Evolutionary conservation across 2,888 invertebrate genomes (phyloP).

Genomic region (Mactromeris polynyma): DNA sequence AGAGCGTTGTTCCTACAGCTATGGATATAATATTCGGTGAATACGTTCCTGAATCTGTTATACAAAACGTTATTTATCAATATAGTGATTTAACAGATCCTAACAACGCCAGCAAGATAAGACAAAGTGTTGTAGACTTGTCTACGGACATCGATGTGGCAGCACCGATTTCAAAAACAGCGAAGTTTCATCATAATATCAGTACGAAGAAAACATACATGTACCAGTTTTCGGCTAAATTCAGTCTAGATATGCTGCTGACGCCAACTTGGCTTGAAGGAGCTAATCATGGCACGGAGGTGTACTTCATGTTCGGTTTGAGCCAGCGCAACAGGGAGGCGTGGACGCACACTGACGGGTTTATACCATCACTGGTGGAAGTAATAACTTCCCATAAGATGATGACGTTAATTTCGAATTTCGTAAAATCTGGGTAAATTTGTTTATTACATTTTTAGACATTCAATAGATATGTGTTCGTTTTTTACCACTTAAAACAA

Average conservation of each 20-base stretch:
- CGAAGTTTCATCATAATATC: constrained; percentile 41
- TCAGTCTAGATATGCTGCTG: constrained; percentile 6
- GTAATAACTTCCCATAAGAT: constrained; percentile 20
- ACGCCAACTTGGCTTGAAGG: constrained; percentile 61
- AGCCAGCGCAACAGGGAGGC: constrained; percentile 35
- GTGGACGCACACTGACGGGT: constrained; percentile 38
- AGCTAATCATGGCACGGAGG: constrained; percentile 56
- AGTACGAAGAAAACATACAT: constrained; percentile 43
- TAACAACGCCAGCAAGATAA: constrained; percentile 18
- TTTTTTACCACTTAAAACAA: too few species aligned
- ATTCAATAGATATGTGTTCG: too few species aligned
- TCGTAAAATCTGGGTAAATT: constrained; percentile 57
- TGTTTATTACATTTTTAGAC: not conserved
- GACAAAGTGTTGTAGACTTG: constrained; percentile 44
- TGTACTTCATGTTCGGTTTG: constrained; percentile 59
- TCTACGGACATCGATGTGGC: constrained; percentile 60
- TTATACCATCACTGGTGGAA: constrained; percentile 37
- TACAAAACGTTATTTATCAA: constrained; percentile 47
- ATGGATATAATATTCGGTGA: constrained; percentile 44
- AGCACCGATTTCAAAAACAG: constrained; percentile 55
- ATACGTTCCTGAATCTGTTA: constrained; percentile 39
- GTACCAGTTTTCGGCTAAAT: constrained; percentile 57
- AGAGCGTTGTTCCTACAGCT: constrained; percentile 50
- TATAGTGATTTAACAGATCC: constrained; percentile 59
- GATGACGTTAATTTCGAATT: constrained; percentile 56